Conservation (phyloP, 2,888 invertebrate genomes). For the Ophion ellenae region DNA sequence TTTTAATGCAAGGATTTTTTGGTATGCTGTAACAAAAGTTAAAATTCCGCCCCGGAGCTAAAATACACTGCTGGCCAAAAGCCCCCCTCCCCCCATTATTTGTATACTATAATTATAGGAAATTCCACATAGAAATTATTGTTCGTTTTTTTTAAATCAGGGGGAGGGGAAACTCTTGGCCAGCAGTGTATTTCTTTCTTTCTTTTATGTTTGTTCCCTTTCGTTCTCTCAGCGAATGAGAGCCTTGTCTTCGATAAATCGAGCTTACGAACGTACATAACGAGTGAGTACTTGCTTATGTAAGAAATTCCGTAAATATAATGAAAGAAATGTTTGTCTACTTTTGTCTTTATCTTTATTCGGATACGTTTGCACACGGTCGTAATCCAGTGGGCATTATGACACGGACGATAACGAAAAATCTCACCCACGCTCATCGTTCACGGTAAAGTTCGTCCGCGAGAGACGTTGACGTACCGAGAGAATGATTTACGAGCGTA, state of each 20-base stretch:
- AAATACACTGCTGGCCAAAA: too few relatives aligned
- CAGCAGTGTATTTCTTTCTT: too few relatives aligned
- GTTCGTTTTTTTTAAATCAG: too few relatives aligned
- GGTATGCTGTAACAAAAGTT: too few relatives aligned
- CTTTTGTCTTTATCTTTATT: background rate
- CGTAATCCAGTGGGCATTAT: conserved; percentile 18
- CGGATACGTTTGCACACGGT: background rate
- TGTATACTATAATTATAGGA: too few relatives aligned
- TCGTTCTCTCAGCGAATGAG: too few relatives aligned
- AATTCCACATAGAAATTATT: too few relatives aligned
- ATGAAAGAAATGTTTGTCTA: background rate
- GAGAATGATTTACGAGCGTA: conserved; percentile 63
- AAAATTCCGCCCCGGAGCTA: too few relatives aligned
- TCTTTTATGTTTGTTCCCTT: too few relatives aligned
- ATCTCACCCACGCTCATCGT: conserved; percentile 55
- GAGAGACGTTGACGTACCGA: conserved; percentile 59
- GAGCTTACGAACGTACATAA: background rate
- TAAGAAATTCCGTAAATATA: background rate
- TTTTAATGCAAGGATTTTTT: too few relatives aligned
- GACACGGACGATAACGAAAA: conserved; percentile 49
- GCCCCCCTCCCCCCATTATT: too few relatives aligned
- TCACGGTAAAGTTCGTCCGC: conserved; percentile 32
- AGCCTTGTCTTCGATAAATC: background rate
- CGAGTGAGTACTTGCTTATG: background rate
- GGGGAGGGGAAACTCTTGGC: too few relatives aligned